phyloP scores from a whole-genome alignment of 2,113 vertebrate genomes.

The Pristiophorus japonicus region DNA sequence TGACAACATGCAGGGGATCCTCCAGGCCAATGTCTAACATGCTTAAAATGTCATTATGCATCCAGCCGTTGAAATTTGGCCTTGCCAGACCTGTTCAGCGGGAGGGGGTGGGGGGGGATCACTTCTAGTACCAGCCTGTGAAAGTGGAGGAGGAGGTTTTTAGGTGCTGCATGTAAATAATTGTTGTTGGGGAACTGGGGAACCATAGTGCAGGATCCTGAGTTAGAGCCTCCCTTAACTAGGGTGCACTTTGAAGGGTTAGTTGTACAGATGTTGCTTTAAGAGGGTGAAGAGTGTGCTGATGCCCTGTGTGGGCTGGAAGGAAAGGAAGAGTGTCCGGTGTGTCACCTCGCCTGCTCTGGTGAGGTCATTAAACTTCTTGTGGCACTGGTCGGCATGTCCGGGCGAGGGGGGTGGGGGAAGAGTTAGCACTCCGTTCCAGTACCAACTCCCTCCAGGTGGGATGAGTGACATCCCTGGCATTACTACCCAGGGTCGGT shows the following conservation, averaged over 20 bases:
- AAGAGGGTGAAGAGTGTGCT: background rate
- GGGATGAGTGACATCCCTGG: background rate
- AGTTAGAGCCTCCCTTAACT: background rate
- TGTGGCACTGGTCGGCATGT: background rate
- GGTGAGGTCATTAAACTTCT: background rate
- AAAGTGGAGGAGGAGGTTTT: background rate
- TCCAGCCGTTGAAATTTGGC: background rate
- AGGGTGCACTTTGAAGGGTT: background rate
- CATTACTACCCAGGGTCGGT: background rate
- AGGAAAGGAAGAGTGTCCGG: background rate
- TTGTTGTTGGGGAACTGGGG: background rate
- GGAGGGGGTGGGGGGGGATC: too few species aligned
- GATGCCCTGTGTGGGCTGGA: background rate
- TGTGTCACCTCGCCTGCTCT: background rate
- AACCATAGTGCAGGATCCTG: background rate
- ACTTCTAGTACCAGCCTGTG: background rate
- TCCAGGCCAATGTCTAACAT: background rate
- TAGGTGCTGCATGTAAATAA: too few species aligned
- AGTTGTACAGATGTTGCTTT: background rate
- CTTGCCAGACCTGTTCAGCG: background rate
- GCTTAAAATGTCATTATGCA: background rate
- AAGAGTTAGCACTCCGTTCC: background rate
- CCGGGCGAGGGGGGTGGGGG: background rate
- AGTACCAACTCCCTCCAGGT: background rate
- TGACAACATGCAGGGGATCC: background rate